phyloP scores from a whole-genome alignment of 1,140 invertebrate species.

The Drosophila ananassae region DNA sequence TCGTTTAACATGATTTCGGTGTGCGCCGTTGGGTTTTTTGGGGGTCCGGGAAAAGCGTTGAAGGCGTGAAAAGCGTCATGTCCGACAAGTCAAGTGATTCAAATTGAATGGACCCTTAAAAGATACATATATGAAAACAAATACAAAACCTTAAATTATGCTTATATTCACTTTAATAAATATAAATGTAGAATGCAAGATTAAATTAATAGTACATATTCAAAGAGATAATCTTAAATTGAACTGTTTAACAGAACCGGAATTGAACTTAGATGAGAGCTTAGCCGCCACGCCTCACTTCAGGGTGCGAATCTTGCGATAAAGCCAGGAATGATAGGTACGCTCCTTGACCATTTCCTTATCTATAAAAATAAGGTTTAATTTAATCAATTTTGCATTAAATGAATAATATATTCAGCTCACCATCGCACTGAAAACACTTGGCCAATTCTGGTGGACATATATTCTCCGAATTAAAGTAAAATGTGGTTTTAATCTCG shows the following conservation, averaged over 20 bases:
- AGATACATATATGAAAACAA: background rate
- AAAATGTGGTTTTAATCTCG: conserved; percentile 69
- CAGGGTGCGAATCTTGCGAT: conserved; percentile 69
- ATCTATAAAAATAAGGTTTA: conserved; percentile 45
- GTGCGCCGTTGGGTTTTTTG: conserved; percentile 37
- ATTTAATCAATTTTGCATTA: background rate
- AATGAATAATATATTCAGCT: background rate
- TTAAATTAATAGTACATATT: no score
- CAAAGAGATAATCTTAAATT: no score
- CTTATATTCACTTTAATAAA: background rate
- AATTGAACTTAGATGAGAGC: no score
- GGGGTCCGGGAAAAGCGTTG: conserved; percentile 10
- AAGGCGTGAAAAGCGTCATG: conserved; percentile 43
- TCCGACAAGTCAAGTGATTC: conserved; percentile 42
- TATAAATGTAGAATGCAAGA: background rate
- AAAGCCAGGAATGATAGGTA: conserved; percentile 73
- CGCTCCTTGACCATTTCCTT: conserved; percentile 70
- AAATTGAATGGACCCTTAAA: background rate
- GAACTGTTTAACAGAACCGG: no score
- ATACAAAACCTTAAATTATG: background rate
- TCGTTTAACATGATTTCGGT: conserved; percentile 66
- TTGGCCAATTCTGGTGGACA: conserved; percentile 68
- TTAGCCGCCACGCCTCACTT: conserved; percentile 28
- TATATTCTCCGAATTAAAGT: conserved; percentile 75
- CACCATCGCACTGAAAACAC: conserved; percentile 70